Evolutionary conservation across 2,797 vertebrate species (phyloP), one percentile per base, ranked within the genome.

Genomic region (Lagodon rhomboides): DNA sequence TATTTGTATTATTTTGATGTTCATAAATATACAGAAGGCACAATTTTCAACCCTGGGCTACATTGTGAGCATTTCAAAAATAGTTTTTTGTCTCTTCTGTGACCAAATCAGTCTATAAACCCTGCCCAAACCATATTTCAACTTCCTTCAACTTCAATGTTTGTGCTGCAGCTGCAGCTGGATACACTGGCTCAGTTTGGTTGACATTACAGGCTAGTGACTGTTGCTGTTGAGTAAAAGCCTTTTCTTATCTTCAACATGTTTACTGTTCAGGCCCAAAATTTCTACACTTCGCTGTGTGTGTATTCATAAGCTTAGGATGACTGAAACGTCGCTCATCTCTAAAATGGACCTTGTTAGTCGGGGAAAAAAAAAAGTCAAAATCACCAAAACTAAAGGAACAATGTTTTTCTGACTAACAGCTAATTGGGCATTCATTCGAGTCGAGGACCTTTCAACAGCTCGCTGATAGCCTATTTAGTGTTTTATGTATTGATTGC

Each of bases 181-280:
- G 34, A 34, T 34, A 38, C 11, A 38, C 38, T 38, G 9, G 10
- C 38, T 38, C 38, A 38, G 38, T 38, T 3, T 49, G 6, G 27
- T 3, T 23, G 47, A 69, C 22, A 4, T 77, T 49, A 56, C 50
- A 78, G 18, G 53, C 72, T 44, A 27, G 12, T 30, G 23, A 3
- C 27, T 17, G 44, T 58, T 53, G 23, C 17, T 55, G 61, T 23
- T 71, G 17, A 25, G 20, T 11, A 49, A 77, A 71, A 66, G 0
- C 41, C 0, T 55, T 62, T 55, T 62, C 18, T 58, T 46, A 46
- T 60, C 2, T 51, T 58, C 4, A 43, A 22, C 23, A 27, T 47
- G 15, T 63, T 79, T 30, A 47, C 13, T 38, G 25, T 13, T 23
- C 11, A 51, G 46, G 47, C 20, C 25, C 16, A 61, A 65, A 46